These are phyloP conservation scores for Olivierus martensii DNA, from an alignment of 1,140 invertebrate species.

Conservation along the genomic window DNA sequence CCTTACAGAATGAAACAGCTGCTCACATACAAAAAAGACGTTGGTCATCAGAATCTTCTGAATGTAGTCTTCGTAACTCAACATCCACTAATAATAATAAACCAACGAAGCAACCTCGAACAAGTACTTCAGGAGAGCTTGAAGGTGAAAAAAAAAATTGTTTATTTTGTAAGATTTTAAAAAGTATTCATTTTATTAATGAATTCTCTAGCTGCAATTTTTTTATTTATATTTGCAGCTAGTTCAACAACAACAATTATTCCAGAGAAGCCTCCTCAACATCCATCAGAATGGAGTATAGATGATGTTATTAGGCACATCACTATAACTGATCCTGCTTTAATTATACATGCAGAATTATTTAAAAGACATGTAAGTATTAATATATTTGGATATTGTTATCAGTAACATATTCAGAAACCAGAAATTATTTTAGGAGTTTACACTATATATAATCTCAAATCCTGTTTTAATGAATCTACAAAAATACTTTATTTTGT, in stretches of 20 bases:
- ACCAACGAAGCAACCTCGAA: background rate
- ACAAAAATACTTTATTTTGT: too few relatives aligned
- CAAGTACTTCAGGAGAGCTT: too few relatives aligned
- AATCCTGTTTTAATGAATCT: too few relatives aligned
- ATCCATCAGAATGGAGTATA: constrained; percentile 78
- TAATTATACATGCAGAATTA: constrained; percentile 73
- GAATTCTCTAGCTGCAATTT: too few relatives aligned
- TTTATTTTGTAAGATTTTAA: too few relatives aligned
- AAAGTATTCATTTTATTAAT: too few relatives aligned
- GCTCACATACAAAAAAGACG: constrained; percentile 20
- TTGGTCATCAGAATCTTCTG: constrained; percentile 31
- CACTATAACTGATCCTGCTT: constrained; percentile 57
- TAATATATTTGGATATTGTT: too few relatives aligned
- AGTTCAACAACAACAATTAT: background rate
- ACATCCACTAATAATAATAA: background rate
- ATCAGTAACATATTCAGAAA: too few relatives aligned
- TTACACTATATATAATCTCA: too few relatives aligned
- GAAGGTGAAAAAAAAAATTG: too few relatives aligned
- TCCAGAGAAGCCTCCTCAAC: constrained; percentile 21
- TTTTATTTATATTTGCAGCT: constrained; percentile 5
- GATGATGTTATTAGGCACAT: constrained; percentile 90
- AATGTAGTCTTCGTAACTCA: constrained; percentile 1
- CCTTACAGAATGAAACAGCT: too few relatives aligned
- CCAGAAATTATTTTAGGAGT: too few relatives aligned
- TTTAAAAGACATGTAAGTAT: constrained; percentile 82